Conservation (phyloP, 2,888 invertebrate genomes). For the Gymnocheta viridis region DNA sequence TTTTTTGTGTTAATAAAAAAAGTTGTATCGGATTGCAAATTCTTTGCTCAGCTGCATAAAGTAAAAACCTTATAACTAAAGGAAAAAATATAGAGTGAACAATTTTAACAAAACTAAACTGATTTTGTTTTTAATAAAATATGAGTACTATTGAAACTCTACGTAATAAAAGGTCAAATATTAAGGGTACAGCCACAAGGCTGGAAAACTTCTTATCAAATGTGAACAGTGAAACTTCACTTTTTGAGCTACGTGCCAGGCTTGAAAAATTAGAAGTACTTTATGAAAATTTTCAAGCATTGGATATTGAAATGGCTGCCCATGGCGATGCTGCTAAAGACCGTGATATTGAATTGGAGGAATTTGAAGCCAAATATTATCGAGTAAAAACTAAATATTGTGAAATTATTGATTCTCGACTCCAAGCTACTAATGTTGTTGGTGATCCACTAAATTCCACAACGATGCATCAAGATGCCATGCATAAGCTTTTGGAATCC, state of each 20-base stretch:
- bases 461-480: constrained; percentile 41
- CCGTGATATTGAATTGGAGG: constrained; percentile 25
- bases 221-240: not conserved
- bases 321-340: constrained; percentile 14
- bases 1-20: too few relatives aligned
- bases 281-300: constrained; percentile 2
- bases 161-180: constrained; percentile 16
- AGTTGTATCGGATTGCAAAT: too few relatives aligned
- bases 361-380: constrained; percentile 38
- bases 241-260: constrained; percentile 24
- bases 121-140: not conserved
- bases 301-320: constrained; percentile 19
- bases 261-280: constrained; percentile 31
- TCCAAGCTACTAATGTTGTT: constrained; percentile 2
- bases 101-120: too few relatives aligned
- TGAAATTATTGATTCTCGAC: constrained; percentile 29
- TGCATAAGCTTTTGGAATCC: constrained; percentile 33
- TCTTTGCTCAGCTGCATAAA: too few relatives aligned
- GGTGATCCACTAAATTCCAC: constrained; percentile 31
- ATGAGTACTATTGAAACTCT: constrained; percentile 28
- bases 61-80: too few relatives aligned
- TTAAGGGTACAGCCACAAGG: constrained; percentile 16
- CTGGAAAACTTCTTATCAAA: constrained; percentile 21
- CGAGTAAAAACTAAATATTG: constrained; percentile 17
- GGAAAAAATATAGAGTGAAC: too few relatives aligned